These are phyloP conservation scores for Epinephelus cyanopodus DNA, from an alignment of 2,113 vertebrate genomes.

Conservation along the genomic window DNA sequence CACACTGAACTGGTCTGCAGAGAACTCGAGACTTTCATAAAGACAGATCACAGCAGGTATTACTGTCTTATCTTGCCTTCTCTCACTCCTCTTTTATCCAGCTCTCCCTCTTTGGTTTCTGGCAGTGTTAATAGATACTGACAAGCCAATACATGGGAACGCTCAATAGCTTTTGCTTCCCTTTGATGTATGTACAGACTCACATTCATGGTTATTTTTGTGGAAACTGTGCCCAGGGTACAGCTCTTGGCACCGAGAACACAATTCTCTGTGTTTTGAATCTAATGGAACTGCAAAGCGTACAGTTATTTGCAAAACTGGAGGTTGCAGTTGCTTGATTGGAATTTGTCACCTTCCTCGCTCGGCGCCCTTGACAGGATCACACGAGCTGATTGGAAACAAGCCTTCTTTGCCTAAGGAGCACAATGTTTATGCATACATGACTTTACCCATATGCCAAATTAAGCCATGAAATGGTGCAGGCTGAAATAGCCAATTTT, in stretches of 20 bases:
- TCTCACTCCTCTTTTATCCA: slow-evolving; percentile 40
- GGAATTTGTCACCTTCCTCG: slow-evolving; percentile 36
- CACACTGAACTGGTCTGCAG: slow-evolving; percentile 47
- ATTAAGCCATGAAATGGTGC: slow-evolving; percentile 19
- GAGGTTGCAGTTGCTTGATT: slow-evolving; percentile 53
- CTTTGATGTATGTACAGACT: slow-evolving; percentile 68
- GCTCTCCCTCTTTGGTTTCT: slow-evolving; percentile 48
- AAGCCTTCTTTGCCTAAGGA: slow-evolving; percentile 25
- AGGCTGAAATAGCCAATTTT: slow-evolving; percentile 3
- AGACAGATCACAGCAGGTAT: slow-evolving; percentile 63
- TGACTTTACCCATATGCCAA: slow-evolving; percentile 29
- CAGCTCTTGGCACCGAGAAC: slow-evolving; percentile 39
- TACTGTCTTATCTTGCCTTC: slow-evolving; percentile 41
- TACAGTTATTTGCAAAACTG: slow-evolving; percentile 53
- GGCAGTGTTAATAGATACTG: slow-evolving; percentile 59
- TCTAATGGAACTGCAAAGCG: slow-evolving; percentile 36
- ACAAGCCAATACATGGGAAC: slow-evolving; percentile 56
- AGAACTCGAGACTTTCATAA: slow-evolving; percentile 53
- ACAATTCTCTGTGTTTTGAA: slow-evolving; percentile 45
- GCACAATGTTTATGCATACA: slow-evolving; percentile 42
- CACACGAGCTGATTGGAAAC: slow-evolving; percentile 50
- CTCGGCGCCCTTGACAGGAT: slow-evolving; percentile 27
- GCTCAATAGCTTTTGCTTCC: slow-evolving; percentile 49
- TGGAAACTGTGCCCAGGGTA: slow-evolving; percentile 54
- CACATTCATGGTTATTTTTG: slow-evolving; percentile 59